phyloP scores from a whole-genome alignment of 2,888 invertebrate species.

The Torymus tubicola region DNA sequence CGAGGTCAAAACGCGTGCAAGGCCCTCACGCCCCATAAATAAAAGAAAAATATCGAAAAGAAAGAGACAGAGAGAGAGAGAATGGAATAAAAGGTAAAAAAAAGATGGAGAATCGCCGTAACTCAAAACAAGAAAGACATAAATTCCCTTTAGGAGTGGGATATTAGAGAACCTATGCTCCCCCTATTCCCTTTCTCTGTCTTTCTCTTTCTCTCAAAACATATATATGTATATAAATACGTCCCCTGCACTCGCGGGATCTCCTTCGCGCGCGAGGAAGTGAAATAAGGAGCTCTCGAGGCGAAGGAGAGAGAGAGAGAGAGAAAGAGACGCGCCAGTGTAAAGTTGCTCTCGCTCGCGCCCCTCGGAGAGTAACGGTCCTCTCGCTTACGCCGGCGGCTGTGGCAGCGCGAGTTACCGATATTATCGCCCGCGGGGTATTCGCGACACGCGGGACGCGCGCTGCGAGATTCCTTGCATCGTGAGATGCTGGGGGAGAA shows the following conservation, averaged over 20 bases:
- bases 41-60: slow-evolving; percentile 36
- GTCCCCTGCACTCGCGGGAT: neutral
- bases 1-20: neutral
- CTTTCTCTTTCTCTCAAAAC: neutral
- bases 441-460: slow-evolving; percentile 35
- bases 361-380: slow-evolving; percentile 50
- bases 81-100: too few species aligned
- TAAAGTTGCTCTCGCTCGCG: slow-evolving; percentile 28
- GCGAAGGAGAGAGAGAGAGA: neutral
- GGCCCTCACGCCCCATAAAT: slow-evolving; percentile 18
- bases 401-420: slow-evolving; percentile 40
- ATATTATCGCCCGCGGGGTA: slow-evolving; percentile 49
- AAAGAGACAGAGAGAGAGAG: neutral
- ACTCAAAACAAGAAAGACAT: slow-evolving; percentile 48
- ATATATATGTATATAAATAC: slow-evolving; percentile 5
- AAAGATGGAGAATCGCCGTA: slow-evolving; percentile 19
- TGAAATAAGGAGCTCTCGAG: neutral
- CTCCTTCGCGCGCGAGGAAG: neutral
- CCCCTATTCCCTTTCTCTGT: too few species aligned
- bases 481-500: neutral
- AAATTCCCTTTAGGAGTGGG: slow-evolving; percentile 41
- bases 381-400: slow-evolving; percentile 13
- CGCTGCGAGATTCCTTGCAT: slow-evolving; percentile 40
- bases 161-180: slow-evolving; percentile 29
- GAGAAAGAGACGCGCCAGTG: slow-evolving; percentile 11